Base-by-base conservation (phyloP, 2,888 invertebrate species). In the Limnephilus auricula region DNA sequence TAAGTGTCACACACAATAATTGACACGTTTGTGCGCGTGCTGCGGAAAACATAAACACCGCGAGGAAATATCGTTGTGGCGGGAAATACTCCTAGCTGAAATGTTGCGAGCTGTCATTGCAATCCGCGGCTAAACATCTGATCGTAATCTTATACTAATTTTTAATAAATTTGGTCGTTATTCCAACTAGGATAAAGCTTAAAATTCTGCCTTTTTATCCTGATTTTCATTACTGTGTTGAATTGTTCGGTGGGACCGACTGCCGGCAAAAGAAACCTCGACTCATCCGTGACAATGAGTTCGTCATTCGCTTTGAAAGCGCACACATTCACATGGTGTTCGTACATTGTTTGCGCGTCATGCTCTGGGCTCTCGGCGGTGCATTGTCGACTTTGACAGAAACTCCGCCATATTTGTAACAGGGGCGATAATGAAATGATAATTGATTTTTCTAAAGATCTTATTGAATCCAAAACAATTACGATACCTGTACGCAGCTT, bases 201-300 rank as follows among this genome's bases (percentile, higher is more conserved):
- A 5, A 30, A 86, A 32, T 15, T 30, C 32, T 32, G 50, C 65
- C 32, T 86, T 65, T 86, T 31, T 10, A 32, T 37, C 15, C 13
- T 2, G 15, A 13, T 65, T 86, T 31, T 6, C 31, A 30, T 32
- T 65, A 15, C 86, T 86, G 6, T 30, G 45, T 31, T 31, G 32
- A 5, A 25, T 86, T 10, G 50, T 31, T 30, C 15, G 30, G 32
- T 32, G 50, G 65, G 65, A 30, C 65, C 9, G 86, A 31, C 34
- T 65, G 86, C 34, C 90, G 78, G 91, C 87, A 89, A 92, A 92
- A 92, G 90, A 90, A 92, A 90, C 89, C 90, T 90, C 90, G 89
- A 89, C 82, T 92, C 92, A 92, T 92, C 89, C 92, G 90, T 82
- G 90, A 92, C 92, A 92, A 92, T 92, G 92, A 92, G 87, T 92